Evolutionary conservation across 2,797 vertebrate genomes (phyloP), one percentile per base, ranked within the genome.

Genomic region (Smutsia gigantea): DNA sequence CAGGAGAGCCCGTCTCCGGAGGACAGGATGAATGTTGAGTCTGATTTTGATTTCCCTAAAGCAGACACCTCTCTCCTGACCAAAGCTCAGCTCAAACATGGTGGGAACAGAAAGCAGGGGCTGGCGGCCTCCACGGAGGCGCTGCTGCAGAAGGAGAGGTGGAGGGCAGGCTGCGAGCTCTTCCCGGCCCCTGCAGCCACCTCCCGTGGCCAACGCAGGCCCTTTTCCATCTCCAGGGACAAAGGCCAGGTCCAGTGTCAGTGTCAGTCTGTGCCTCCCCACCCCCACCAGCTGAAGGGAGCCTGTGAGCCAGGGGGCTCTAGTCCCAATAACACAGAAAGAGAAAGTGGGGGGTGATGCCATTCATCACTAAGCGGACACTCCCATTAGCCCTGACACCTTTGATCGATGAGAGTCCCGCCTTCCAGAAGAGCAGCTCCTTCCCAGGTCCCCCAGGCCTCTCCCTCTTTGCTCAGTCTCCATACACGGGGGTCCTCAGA

Each of bases 41-140:
- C 89, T 96, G 94, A 79, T 27, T 95, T 75, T 78, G 61, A 92
- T 93, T 96, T 95, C 89, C 94, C 93, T 77, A 31, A 93, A 97
- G 94, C 78, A 79, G 84, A 87, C 21, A 55, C 49, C 77, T 88
- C 87, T 79, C 82, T 86, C 34, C 91, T 49, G 82, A 84, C 1
- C 23, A 63, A 61, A 83, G 63, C 66, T 66, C 85, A 37, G 83
- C 69, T 86, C 87, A 78, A 61, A 90, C 88, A 75, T 0, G 21
- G 94, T 9, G 25, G 92, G 46, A 77, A 37, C 53, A 25, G 91
- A 63, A 18, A 8, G 69, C 57, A 5, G 27, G 72, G 46, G 66
- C 39, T 57, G 61, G 61, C 3, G 1, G 51, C 72, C 74, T 77
- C 72, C 78, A 18, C 5, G 0, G 31, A 74, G 39, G 63, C 0